Evolutionary conservation across 2,113 vertebrate species (phyloP), one percentile per base, ranked within the genome.

Genomic region (Dicrurus megarhynchus): DNA sequence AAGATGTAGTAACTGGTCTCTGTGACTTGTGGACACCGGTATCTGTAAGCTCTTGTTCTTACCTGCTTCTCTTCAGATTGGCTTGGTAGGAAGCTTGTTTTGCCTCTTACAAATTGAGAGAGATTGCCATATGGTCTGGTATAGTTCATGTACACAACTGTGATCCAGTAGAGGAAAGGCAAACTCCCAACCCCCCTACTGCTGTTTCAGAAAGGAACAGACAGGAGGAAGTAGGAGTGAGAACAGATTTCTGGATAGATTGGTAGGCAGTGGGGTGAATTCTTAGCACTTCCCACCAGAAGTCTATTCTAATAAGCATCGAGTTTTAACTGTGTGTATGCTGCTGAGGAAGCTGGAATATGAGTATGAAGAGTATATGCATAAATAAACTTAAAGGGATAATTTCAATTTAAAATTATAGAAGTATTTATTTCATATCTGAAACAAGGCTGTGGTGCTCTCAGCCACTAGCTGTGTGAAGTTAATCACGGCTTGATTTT

Each of bases 141-240:
- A 47, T 32, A 71, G 93, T 96, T 96, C 93, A 89, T 37, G 77
- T 89, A 95, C 77, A 95, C 93, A 96, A 93, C 91, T 91, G 89
- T 91, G 95, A 96, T 96, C 92, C 87, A 91, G 77, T 71, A 90
- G 91, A 94, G 81, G 75, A 94, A 94, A 97, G 95, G 79, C 97
- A 81, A 91, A 87, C 79, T 96, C 95, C 64, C 95, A 95, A 7
- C 84, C 89, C 90, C 93, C 92, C 71, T 69, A n/a, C 91, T 89
- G 91, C 90, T 94, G 92, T 87, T 92, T 90, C 78, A 93, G 87
- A 97, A 88, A 94, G 84, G 91, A 94, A 94, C 87, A 95, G 94
- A 93, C 91, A 96, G 96, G 94, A 95, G 86, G 93, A 96, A 96
- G 95, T 95, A 93, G 90, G 94, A 96, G 92, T 93, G 96, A 97